phyloP scores from a whole-genome alignment of 2,888 invertebrate genomes.

The Nasonia oneida region DNA sequence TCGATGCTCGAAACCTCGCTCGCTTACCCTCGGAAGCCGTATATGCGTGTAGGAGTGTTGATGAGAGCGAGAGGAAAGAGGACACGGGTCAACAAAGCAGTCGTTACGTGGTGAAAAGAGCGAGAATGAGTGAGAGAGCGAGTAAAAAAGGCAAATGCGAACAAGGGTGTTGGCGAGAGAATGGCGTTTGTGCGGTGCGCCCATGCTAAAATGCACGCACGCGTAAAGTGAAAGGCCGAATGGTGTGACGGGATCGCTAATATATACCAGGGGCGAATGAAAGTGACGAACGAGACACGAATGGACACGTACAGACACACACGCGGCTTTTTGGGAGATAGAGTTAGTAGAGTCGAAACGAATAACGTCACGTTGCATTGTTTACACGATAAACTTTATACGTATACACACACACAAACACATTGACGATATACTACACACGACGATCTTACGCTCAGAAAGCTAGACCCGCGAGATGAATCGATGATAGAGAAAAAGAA shows the following conservation, averaged over 20 bases:
- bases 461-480: conserved; percentile 1
- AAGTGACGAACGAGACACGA: conserved; percentile 7
- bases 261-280: neutral
- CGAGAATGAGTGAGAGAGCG: neutral
- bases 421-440: conserved; percentile 10
- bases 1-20: conserved; percentile 17
- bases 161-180: conserved; percentile 1
- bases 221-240: conserved; percentile 13
- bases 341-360: conserved; percentile 14
- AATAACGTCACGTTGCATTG: conserved; percentile 32
- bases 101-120: conserved; percentile 48
- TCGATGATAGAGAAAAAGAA: conserved; percentile 31
- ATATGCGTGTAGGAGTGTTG: conserved; percentile 44
- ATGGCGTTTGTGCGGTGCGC: conserved; percentile 23
- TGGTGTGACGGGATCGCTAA: neutral
- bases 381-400: conserved; percentile 19
- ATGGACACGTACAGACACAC: conserved; percentile 35
- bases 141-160: neutral
- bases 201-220: conserved; percentile 14
- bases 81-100: conserved; percentile 46
- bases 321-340: conserved; percentile 9
- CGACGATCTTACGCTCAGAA: conserved; percentile 4
- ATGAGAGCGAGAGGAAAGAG: conserved; percentile 25
- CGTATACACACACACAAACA: neutral
- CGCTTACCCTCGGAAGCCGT: conserved; percentile 24